These are phyloP conservation scores for Cliona cf. orientalis DNA, from an alignment of 37 sponge, comb jelly and placozoan species.

Conservation along the genomic window DNA sequence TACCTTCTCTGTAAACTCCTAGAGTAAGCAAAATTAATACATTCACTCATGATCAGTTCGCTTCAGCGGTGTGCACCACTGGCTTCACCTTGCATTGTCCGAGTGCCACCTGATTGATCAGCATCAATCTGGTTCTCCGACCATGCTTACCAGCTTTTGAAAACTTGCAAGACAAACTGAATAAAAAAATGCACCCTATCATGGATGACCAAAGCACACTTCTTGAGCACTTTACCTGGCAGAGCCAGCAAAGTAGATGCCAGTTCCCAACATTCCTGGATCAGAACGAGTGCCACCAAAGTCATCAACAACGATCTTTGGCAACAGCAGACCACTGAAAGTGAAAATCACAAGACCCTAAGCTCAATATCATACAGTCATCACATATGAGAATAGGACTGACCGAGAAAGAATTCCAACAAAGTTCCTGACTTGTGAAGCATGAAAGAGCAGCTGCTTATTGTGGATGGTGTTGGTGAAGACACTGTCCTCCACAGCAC, in stretches of 20 bases:
- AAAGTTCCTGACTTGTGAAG: slow-evolving; percentile 83
- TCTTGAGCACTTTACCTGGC: slow-evolving; percentile 60
- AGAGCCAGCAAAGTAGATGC: slow-evolving; percentile 94
- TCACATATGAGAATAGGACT: not conserved
- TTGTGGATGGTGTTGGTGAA: slow-evolving; percentile 81
- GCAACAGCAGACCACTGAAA: slow-evolving; percentile 87
- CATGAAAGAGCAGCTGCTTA: slow-evolving; percentile 87
- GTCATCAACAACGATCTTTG: slow-evolving; percentile 94
- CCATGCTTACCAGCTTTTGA: slow-evolving; percentile 67
- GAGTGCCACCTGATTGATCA: slow-evolving; percentile 90
- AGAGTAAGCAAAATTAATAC: not conserved
- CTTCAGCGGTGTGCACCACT: no score
- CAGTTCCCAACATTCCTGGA: slow-evolving; percentile 93
- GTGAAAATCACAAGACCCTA: not conserved
- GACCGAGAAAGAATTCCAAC: slow-evolving; percentile 93
- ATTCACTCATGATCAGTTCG: not conserved
- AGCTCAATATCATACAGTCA: not conserved
- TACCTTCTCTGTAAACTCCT: slow-evolving; percentile 57
- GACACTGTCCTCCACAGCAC: slow-evolving; percentile 78
- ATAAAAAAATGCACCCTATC: not conserved
- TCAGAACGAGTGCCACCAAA: slow-evolving; percentile 90
- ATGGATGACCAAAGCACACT: not conserved
- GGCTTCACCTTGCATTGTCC: slow-evolving; percentile 79
- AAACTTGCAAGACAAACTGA: slow-evolving; percentile 76
- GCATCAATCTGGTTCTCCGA: slow-evolving; percentile 76